These are phyloP conservation scores for Amblyteles armatorius DNA, from an alignment of 2,888 invertebrate genomes.

Conservation along the genomic window DNA sequence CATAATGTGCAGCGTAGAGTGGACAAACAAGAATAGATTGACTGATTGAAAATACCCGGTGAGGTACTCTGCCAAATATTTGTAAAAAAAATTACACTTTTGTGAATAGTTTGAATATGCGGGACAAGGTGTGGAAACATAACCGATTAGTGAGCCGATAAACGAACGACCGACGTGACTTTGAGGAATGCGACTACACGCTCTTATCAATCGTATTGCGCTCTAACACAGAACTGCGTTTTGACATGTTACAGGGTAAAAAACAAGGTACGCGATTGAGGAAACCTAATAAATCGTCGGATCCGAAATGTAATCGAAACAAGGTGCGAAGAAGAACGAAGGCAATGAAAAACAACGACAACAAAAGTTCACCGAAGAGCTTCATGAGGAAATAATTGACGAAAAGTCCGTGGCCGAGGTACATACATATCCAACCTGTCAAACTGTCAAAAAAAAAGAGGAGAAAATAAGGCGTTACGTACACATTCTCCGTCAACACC, in stretches of 20 bases:
- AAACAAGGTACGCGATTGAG: not conserved
- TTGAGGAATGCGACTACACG: not conserved
- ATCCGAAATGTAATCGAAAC: not conserved
- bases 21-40: not conserved
- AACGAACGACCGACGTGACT: not conserved
- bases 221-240: slow-evolving; percentile 7
- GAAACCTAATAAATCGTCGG: not conserved
- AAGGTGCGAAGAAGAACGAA: not conserved
- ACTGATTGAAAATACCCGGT: not conserved
- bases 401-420: not conserved
- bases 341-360: slow-evolving; percentile 2
- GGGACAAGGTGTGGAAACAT: not conserved
- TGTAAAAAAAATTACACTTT: not conserved
- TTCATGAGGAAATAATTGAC: slow-evolving; percentile 2
- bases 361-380: not conserved
- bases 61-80: not conserved
- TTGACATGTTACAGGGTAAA: slow-evolving; percentile 28
- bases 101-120: not conserved
- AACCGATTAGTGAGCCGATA: not conserved
- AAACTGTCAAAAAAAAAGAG: slow-evolving; percentile 79
- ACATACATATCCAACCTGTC: slow-evolving; percentile 77
- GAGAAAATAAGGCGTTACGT: slow-evolving; percentile 77
- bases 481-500: slow-evolving; percentile 82
- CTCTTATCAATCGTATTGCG: slow-evolving; percentile 23
- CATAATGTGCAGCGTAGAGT: not conserved